Evolutionary conservation across 2,113 vertebrate genomes (phyloP), one percentile per base, ranked within the genome.

Genomic region (Crotalus helleri): DNA sequence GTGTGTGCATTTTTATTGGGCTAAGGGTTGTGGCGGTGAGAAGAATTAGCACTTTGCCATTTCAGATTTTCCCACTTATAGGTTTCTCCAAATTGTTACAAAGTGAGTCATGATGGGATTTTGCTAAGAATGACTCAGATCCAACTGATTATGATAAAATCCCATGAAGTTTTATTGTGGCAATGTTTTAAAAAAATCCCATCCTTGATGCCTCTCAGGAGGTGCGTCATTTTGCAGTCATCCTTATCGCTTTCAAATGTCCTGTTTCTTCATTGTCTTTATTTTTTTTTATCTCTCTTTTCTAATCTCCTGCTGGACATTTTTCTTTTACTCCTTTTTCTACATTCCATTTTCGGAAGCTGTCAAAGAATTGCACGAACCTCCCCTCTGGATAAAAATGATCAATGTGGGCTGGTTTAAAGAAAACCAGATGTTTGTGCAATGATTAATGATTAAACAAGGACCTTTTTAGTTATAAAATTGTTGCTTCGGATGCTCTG

Each of bases 61-160:
- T 92, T 92, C 91, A 87, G 81, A n/a, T 93, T 17, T 8, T 91
- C 58, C n/a, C 94, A 95, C 90, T 93, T 94, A 94, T 5, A 93
- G 85, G 46, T 95, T 96, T 95, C 88, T 94, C 96, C 53, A 55
- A 54, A 57, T 59, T 85, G 95, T 96, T 92, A 88, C 39, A 89
- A 92, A 95, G 93, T 95, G 94, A 97, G 95, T 97, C 96, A 96
- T n/a, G 39, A 90, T 54, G 4, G 21, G 95, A 89, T 95, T 96
- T 93, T 96, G 92, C 81, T 87, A 64, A 24, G 57, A 95, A 44
- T 96, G 95, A 97, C 93, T 97, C 94, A 95, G 92, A 94, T 92
- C 85, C 69, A 44, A 89, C 87, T 87, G 74, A 95, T 95, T 91
- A 53, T 96, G 95, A 89, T 33, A 96, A 24, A 90, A 81, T 93